A percentile compares a stretch with the other conserved stretches of the same genome.
These are phyloP conservation scores for Vanessa cardui DNA, from an alignment of 2,888 invertebrate species.

Conservation along the genomic window DNA sequence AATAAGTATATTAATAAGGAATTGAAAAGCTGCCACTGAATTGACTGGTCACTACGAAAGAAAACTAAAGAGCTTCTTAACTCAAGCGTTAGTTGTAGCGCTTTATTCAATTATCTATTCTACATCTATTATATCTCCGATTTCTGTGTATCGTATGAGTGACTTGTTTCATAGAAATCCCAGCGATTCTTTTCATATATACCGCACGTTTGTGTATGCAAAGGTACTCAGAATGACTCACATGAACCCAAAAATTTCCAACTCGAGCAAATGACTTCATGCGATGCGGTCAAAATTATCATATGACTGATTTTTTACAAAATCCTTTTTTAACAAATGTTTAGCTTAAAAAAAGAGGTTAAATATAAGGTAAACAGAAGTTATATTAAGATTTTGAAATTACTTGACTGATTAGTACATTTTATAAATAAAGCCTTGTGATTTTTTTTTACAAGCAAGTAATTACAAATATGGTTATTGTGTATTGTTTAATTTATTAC, in stretches of 20 bases:
- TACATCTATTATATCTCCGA: not conserved
- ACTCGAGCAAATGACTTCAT: slow-evolving; percentile 36
- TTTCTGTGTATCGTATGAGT: slow-evolving; percentile 7
- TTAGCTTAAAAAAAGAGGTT: not conserved
- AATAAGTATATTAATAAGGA: not conserved
- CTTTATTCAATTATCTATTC: not conserved
- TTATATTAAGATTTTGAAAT: too few relatives aligned
- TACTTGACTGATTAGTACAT: too few relatives aligned
- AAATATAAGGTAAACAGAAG: too few relatives aligned
- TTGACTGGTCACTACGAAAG: too few relatives aligned
- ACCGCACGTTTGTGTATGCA: slow-evolving; percentile 25
- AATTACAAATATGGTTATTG: too few relatives aligned
- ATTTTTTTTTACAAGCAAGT: too few relatives aligned
- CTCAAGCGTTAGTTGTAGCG: too few relatives aligned
- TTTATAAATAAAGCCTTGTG: too few relatives aligned
- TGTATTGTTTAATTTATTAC: too few relatives aligned
- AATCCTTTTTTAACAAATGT: not conserved
- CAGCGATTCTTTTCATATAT: slow-evolving; percentile 11
- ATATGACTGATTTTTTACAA: not conserved
- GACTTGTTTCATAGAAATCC: slow-evolving; percentile 18
- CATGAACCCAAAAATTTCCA: slow-evolving; percentile 34
- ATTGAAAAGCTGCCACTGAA: not conserved
- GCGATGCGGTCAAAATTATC: slow-evolving; percentile 2
- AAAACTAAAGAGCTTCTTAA: too few relatives aligned
- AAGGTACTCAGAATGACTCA: slow-evolving; percentile 35